These are phyloP conservation scores for Limnephilus rhombicus DNA, from an alignment of 2,888 invertebrate genomes.

Conservation along the genomic window DNA sequence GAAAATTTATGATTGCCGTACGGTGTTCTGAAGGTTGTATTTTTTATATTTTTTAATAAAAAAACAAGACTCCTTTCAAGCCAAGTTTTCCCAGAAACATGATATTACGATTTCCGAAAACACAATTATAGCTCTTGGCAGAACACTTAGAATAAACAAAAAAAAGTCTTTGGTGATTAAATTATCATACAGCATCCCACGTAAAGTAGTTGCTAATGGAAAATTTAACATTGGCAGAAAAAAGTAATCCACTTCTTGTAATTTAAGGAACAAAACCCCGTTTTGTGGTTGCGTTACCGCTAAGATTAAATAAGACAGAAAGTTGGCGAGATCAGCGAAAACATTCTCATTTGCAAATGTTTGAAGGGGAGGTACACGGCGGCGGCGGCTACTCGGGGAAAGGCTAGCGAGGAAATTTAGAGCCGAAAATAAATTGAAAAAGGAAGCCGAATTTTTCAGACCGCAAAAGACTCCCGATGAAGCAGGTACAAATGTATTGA, in stretches of 20 bases:
- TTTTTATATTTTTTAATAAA: not conserved
- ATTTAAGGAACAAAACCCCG: not conserved
- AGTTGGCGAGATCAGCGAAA: slow-evolving; percentile 35
- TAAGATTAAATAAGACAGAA: slow-evolving; percentile 50
- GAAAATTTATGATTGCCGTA: not conserved
- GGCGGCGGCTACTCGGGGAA: not conserved
- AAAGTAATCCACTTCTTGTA: not conserved
- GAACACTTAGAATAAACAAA: not conserved
- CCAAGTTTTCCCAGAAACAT: not conserved
- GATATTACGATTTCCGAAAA: not conserved
- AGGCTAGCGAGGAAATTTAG: slow-evolving; percentile 31
- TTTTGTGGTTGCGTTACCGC: slow-evolving; percentile 24
- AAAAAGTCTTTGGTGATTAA: not conserved
- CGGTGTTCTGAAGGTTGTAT: not conserved
- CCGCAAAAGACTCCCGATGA: slow-evolving; percentile 8
- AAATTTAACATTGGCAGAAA: not conserved
- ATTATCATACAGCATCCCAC: not conserved
- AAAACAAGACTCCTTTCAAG: not conserved
- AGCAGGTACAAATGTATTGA: slow-evolving; percentile 41
- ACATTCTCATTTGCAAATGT: slow-evolving; percentile 48
- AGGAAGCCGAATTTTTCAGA: slow-evolving; percentile 42
- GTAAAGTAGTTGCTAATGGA: not conserved
- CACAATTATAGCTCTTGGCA: not conserved
- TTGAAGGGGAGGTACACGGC: not conserved
- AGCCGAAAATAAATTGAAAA: slow-evolving; percentile 36